phyloP scores from a whole-genome alignment of 2,113 vertebrate species.

The Coryphaenoides rupestris region DNA sequence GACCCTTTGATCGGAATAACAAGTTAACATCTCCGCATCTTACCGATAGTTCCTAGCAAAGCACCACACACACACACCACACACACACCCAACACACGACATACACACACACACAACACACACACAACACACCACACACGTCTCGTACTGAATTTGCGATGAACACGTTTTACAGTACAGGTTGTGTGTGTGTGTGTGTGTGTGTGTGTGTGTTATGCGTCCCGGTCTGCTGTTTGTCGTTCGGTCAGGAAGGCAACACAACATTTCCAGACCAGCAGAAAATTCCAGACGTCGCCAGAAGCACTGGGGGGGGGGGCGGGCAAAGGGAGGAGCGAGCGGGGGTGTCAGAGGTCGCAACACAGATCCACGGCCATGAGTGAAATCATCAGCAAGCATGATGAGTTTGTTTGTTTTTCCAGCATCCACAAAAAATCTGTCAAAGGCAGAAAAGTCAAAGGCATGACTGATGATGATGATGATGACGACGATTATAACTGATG shows the following conservation, averaged over 20 bases:
- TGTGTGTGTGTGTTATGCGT: not conserved
- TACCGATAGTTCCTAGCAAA: not conserved
- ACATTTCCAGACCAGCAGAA: conserved; percentile 15
- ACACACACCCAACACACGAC: not conserved
- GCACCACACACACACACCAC: no score
- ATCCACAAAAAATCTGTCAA: no score
- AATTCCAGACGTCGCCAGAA: not conserved
- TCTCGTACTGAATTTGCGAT: no score
- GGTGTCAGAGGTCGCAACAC: conserved; percentile 37
- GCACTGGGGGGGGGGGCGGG: not conserved
- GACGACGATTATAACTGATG: no score
- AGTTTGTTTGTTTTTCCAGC: no score
- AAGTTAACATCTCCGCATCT: not conserved
- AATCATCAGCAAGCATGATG: no score
- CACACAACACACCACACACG: not conserved
- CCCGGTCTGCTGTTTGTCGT: not conserved
- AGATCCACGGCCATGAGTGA: conserved; percentile 21
- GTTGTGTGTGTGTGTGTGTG: no score
- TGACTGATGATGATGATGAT: no score
- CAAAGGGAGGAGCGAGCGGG: conserved; percentile 37
- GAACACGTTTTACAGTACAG: not conserved
- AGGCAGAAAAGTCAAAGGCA: no score
- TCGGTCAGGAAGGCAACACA: conserved; percentile 1
- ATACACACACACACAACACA: no score
- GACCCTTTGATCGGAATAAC: not conserved